A percentile compares a stretch with the other conserved stretches of the same genome.
Evolutionary conservation across 1,140 invertebrate species (phyloP).

Genomic region (Stegodyphus dumicola): DNA sequence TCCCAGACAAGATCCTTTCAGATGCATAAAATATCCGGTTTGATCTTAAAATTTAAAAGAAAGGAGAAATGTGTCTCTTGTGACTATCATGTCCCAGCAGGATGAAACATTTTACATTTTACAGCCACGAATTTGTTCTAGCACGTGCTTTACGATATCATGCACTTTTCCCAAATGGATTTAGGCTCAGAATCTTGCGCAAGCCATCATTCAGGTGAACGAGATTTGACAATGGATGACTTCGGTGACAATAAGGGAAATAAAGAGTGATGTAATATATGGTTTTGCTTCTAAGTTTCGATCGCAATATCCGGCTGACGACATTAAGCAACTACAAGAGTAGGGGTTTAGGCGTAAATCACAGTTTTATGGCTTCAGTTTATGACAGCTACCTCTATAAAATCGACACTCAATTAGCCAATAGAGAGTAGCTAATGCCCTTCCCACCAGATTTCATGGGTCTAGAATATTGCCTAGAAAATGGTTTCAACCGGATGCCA

Average conservation of each 20-base stretch:
- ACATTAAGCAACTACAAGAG: conserved; percentile 47
- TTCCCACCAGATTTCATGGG: conserved; percentile 26
- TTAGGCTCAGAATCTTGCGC: too few species aligned
- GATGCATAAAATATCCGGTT: too few species aligned
- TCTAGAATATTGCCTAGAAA: background rate
- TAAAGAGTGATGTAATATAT: conserved; percentile 22
- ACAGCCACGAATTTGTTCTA: too few species aligned
- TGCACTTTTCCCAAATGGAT: too few species aligned
- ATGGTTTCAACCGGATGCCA: conserved; percentile 20
- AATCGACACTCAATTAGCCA: conserved; percentile 48
- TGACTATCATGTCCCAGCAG: too few species aligned
- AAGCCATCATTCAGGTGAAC: too few species aligned
- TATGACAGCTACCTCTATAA: conserved; percentile 58
- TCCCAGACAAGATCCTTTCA: too few species aligned
- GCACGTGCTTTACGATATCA: too few species aligned
- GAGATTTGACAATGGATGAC: background rate
- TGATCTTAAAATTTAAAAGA: too few species aligned
- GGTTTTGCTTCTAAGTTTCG: conserved; percentile 21
- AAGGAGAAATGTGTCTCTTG: too few species aligned
- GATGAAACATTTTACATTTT: too few species aligned
- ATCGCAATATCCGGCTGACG: conserved; percentile 51
- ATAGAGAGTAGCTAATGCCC: conserved; percentile 55
- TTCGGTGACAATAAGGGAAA: conserved; percentile 16
- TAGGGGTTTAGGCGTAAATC: conserved; percentile 46
- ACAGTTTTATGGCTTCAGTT: conserved; percentile 54